Evolutionary conservation across 2,113 vertebrate genomes (phyloP).

Genomic region (Fukomys damarensis): DNA sequence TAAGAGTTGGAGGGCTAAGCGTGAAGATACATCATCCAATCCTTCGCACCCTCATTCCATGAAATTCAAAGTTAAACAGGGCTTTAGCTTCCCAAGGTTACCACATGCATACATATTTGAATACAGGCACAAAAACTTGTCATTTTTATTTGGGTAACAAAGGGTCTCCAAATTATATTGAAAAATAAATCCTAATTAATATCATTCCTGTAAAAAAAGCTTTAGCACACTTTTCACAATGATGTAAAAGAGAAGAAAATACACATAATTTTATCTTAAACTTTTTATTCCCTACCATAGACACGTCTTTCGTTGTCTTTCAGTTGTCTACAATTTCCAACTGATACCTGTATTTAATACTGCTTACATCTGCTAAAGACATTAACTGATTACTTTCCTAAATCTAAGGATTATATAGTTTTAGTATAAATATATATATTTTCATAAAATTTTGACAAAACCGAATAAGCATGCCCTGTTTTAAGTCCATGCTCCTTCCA

Average conservation of each 20-base stretch:
- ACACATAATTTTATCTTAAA: conserved; percentile 80
- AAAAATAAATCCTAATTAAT: conserved; percentile 79
- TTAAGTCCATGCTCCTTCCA: conserved; percentile 81
- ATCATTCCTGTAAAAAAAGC: conserved; percentile 75
- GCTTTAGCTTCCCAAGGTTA: conserved; percentile 14
- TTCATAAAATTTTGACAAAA: conserved; percentile 84
- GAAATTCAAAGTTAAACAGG: conserved; percentile 28
- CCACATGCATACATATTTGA: conserved; percentile 74
- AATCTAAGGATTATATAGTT: conserved; percentile 82
- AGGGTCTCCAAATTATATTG: conserved; percentile 75
- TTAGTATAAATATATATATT: conserved; percentile 85
- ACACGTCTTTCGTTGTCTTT: conserved; percentile 76
- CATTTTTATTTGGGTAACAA: conserved; percentile 80
- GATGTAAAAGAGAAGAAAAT: conserved; percentile 82
- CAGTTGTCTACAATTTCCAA: conserved; percentile 81
- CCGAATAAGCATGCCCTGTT: conserved; percentile 82
- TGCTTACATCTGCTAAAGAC: conserved; percentile 80
- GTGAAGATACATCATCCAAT: background rate
- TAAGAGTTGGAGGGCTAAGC: background rate
- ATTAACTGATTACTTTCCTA: conserved; percentile 78
- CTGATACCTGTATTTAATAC: conserved; percentile 79
- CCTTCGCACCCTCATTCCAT: conserved; percentile 36
- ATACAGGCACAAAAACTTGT: conserved; percentile 77
- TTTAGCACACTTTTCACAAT: conserved; percentile 75
- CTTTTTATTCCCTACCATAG: conserved; percentile 82